phyloP scores from a whole-genome alignment of 2,797 vertebrate species.

The Synanceia verrucosa region DNA sequence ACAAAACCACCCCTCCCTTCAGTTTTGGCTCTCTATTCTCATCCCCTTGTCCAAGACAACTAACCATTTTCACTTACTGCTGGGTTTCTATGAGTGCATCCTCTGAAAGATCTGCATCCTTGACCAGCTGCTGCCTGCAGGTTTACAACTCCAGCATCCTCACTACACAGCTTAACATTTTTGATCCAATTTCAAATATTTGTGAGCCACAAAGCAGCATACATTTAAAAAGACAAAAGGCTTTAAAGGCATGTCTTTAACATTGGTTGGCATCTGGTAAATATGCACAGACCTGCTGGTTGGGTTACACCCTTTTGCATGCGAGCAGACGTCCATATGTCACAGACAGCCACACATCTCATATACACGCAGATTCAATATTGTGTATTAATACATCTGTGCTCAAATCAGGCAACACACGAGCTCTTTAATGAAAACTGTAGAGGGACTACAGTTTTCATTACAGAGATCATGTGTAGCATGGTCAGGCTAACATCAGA shows the following conservation, averaged over 20 bases:
- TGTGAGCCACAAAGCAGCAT: too few species aligned
- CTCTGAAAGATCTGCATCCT: background rate
- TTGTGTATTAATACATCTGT: too few species aligned
- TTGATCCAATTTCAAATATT: background rate
- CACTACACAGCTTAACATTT: background rate
- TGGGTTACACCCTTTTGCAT: constrained; percentile 59
- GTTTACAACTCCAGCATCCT: constrained; percentile 27
- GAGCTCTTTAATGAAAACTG: background rate
- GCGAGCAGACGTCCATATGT: constrained; percentile 5
- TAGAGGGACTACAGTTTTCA: too few species aligned
- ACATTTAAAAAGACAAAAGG: background rate
- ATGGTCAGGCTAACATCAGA: background rate
- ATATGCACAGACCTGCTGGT: constrained; percentile 14
- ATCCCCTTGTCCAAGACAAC: background rate
- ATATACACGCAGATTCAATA: background rate
- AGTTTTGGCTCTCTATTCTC: background rate
- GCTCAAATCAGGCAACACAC: background rate
- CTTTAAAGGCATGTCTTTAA: background rate
- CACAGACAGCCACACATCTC: background rate
- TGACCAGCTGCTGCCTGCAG: background rate
- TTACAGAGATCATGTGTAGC: too few species aligned
- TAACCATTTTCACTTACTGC: too few species aligned
- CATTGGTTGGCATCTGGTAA: background rate
- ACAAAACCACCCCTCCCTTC: constrained; percentile 6
- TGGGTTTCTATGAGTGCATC: background rate